Evolutionary conservation across 2,888 invertebrate genomes (phyloP).

Genomic region (Plutella xylostella): DNA sequence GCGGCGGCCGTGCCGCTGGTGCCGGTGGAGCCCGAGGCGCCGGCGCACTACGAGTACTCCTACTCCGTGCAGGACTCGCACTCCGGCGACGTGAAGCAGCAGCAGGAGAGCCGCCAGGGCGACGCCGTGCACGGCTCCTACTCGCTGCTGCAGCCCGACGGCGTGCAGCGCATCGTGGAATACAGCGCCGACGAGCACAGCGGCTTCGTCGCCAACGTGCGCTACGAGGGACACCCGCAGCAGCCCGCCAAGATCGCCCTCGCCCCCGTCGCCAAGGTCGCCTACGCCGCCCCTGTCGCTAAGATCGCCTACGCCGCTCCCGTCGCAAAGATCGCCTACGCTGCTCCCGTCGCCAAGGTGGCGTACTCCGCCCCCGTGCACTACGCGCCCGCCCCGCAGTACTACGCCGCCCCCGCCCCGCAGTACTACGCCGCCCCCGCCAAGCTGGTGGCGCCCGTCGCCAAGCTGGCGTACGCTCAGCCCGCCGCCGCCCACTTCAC

Average conservation of each 20-base stretch:
- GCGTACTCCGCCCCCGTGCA: conserved; percentile 24
- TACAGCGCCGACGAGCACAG: conserved; percentile 37
- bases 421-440: conserved; percentile 8
- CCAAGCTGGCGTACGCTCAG: conserved; percentile 24
- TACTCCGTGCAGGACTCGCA: conserved; percentile 56
- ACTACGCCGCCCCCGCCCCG: conserved; percentile 18
- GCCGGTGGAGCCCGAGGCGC: conserved; percentile 22
- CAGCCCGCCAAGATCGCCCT: conserved; percentile 13
- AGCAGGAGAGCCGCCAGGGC: conserved; percentile 52
- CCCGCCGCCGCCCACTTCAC: conserved; percentile 33
- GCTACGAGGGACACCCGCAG: conserved; percentile 26
- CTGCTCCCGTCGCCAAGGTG: conserved; percentile 24
- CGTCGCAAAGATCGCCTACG: conserved; percentile 23
- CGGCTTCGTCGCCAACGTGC: conserved; percentile 31
- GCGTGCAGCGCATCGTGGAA: conserved; percentile 53
- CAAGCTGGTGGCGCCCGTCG: conserved; percentile 11
- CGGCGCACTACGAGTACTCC: conserved; percentile 19
- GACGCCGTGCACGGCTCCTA: conserved; percentile 57
- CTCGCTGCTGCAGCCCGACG: conserved; percentile 61
- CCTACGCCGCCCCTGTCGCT: conserved; percentile 19
- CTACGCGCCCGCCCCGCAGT: too few relatives aligned
- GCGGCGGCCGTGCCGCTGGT: conserved; percentile 26
- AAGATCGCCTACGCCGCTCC: conserved; percentile 19
- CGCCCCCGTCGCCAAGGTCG: conserved; percentile 23
- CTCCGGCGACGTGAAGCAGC: conserved; percentile 58